phyloP scores from a whole-genome alignment of 2,797 vertebrate species.

The Enteromius mattozi region DNA sequence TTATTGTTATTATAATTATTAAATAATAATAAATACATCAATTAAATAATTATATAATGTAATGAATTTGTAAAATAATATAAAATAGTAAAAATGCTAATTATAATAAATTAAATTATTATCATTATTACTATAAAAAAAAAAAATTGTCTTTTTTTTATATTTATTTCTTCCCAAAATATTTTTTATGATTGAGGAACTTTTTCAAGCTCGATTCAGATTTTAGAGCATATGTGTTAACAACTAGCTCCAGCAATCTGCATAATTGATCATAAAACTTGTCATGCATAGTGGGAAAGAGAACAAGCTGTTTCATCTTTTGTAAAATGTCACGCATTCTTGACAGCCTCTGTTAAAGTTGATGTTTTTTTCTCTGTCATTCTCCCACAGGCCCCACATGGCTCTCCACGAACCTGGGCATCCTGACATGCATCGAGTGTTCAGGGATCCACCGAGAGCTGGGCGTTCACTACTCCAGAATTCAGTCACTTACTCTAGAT shows the following conservation, averaged over 20 bases:
- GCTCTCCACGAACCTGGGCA: conserved; percentile 97
- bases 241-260: neutral
- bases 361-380: neutral
- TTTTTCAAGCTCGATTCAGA: neutral
- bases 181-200: neutral
- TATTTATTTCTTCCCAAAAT: neutral
- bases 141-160: too few species aligned
- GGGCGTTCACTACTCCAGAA: conserved; percentile 97
- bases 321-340: neutral
- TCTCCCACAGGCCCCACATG: conserved; percentile 88
- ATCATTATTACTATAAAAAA: neutral
- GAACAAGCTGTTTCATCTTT: neutral
- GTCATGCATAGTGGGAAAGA: neutral
- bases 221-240: neutral
- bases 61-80: neutral
- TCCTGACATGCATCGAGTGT: conserved; percentile 97
- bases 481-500: conserved; percentile 96
- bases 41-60: neutral
- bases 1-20: neutral
- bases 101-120: neutral
- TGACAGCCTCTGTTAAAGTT: conserved; percentile 55
- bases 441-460: conserved; percentile 98
- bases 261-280: neutral
- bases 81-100: too few species aligned
- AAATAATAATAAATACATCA: neutral